Base-by-base conservation (phyloP, 2,797 vertebrate species). In the Salarias fasciatus region DNA sequence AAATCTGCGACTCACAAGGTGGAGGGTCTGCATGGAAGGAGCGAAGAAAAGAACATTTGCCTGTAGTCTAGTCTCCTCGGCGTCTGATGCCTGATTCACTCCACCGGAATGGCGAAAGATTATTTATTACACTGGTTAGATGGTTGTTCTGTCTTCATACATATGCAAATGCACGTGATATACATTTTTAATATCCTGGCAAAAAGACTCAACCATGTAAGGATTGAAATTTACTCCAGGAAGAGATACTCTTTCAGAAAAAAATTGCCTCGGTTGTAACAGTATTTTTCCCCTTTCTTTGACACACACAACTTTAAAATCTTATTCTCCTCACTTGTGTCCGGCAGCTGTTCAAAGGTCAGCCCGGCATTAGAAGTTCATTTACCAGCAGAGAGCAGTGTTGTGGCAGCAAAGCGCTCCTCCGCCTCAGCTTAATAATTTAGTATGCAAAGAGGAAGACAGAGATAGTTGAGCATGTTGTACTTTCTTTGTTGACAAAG, bases 311-410 rank as follows among this genome's bases (percentile, higher is more conserved):
- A 43, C 40, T 11, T 43, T 3, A 2, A 38, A 5, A 0, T 8
- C 33, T 52, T 24, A 10, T 38, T 38, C 42, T 56, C 24, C 38
- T 30, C 52, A 6, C 48, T n/a, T 53, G 1, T n/a, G 59, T 58
- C 56, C 54, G 51, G 52, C 31, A 31, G 15, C 43, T 13, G 65
- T 64, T 70, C 62, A 73, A 60, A 71, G 81, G 75, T 83, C 80
- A 79, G 57, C 29, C 43, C 40, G 30, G 64, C 46, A 71, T 1
- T 2, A 62, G 56, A 57, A 33, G 64, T 59, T 62, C 35, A 64
- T 72, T 72, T 76, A 69, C 91, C 93, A 92, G 92, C 76, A 93
- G 93, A 92, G 91, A 89, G 91, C 92, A 94, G 90, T 89, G 38
- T 91, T 91, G 89, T 87, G 90, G 85, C 90, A 91, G 89, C 73